Percentiles rank a stretch among this genome's conserved stretches.
These are phyloP conservation scores for Tachuris rubrigastra DNA, from an alignment of 2,113 vertebrate genomes.

Conservation along the genomic window DNA sequence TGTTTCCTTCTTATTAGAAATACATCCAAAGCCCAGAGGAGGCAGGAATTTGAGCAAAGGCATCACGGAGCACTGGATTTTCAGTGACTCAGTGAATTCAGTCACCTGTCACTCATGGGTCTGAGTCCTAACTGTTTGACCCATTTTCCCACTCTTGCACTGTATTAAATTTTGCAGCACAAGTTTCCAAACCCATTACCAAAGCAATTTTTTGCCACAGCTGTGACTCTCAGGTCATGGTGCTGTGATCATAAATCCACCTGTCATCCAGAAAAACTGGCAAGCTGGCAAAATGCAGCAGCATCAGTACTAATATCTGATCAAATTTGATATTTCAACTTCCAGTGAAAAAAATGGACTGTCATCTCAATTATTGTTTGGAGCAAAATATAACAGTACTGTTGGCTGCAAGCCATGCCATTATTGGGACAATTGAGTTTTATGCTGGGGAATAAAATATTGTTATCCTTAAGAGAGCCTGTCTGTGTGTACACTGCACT, in stretches of 20 bases:
- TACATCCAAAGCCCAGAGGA: not conserved
- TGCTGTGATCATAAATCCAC: not conserved
- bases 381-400: constrained; percentile 14
- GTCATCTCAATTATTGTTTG: constrained; percentile 53
- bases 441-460: constrained; percentile 37
- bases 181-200: not conserved
- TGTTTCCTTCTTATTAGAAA: not conserved
- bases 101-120: not conserved
- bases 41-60: not conserved
- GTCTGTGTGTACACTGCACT: not conserved
- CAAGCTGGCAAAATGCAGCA: constrained; percentile 32
- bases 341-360: constrained; percentile 46
- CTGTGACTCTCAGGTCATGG: not conserved
- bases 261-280: constrained; percentile 33
- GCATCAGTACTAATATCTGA: constrained; percentile 47
- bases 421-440: constrained; percentile 51
- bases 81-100: not conserved
- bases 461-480: not conserved
- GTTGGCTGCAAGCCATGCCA: constrained; percentile 48
- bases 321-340: constrained; percentile 55
- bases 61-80: not conserved
- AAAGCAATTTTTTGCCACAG: constrained; percentile 4
- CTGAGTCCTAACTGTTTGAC: not conserved
- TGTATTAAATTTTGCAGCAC: not conserved
- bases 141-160: not conserved